Base-by-base conservation (phyloP, 2,113 vertebrate genomes). In the Saguinus midas region DNA sequence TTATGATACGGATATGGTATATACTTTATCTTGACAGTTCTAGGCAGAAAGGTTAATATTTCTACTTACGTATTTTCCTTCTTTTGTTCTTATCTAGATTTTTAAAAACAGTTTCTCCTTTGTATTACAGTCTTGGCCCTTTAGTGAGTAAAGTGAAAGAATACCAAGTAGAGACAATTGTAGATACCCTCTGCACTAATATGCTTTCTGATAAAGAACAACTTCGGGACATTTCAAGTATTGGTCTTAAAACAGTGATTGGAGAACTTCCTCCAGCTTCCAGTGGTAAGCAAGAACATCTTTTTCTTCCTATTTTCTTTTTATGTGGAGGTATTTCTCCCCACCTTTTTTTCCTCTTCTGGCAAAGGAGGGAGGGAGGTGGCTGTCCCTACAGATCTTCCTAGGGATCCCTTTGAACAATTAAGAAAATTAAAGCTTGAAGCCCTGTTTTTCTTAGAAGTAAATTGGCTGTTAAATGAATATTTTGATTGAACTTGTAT, bases 141-240 rank as follows among this genome's bases (percentile, higher is more conserved):
- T 99, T 99, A 98, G 99, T 99, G 97, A 99, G 99, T 98, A 99
- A 99, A 98, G 99, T 99, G 97, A 99, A 99, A 98, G 99, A 99
- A 98, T 99, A 99, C 98, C 99, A 99, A 98, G 99, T 99, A 97
- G 99, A 99, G 98, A 99, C 99, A 8, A 99, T 99, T 98, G 99
- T 99, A 96, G 99, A 99, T 98, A 99, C 99, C 1, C 99, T 99
- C 95, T 99, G 99, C 98, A 99, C 99, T 97, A 99, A 99, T 98
- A 99, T 99, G 99, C 99, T 99, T 98, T 99, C 99, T 45, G 99
- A 99, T 98, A 99, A 99, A 98, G 99, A 99, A 70, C 99, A 99
- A 94, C 99, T 99, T 73, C 98, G 99, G 97, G 99, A 99, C 98
- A 99, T 99, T 98, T 99, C 99, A 91, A 99, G 99, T 98, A 99